Conservation (phyloP, 2,888 invertebrate species). For the Kryphioiulus occultus region DNA sequence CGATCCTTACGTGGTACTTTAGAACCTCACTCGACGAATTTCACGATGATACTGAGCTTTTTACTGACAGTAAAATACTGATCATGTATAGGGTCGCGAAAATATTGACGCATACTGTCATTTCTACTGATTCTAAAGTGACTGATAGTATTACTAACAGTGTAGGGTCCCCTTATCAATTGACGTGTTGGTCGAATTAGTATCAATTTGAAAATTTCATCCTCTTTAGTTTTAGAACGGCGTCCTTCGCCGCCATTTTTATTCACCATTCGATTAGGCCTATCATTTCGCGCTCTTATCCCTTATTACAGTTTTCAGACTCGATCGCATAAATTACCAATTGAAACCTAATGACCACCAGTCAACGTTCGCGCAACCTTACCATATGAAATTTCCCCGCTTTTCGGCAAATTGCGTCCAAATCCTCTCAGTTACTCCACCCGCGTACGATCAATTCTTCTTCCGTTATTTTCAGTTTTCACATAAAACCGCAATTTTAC, state of each 20-base stretch:
- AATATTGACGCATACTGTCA: no score
- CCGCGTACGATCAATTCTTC: no score
- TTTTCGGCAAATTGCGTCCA: background rate
- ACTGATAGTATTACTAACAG: no score
- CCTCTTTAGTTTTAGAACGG: slow-evolving; percentile 4
- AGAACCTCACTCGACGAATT: no score
- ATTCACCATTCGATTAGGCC: background rate
- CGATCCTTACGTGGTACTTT: no score
- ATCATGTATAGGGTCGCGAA: no score
- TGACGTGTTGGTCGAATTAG: no score
- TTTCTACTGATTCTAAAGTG: no score
- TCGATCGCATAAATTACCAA: background rate
- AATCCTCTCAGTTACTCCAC: no score
- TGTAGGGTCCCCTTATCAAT: no score
- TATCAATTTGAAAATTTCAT: background rate
- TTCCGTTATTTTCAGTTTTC: background rate
- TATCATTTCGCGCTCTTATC: background rate
- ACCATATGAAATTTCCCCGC: background rate
- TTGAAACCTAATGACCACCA: background rate
- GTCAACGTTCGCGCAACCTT: background rate
- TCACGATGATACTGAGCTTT: no score
- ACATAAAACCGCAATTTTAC: background rate
- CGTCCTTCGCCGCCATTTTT: background rate
- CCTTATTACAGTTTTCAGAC: background rate
- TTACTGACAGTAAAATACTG: no score